phyloP scores from a whole-genome alignment of 1,140 invertebrate genomes.

The Pantala flavescens region DNA sequence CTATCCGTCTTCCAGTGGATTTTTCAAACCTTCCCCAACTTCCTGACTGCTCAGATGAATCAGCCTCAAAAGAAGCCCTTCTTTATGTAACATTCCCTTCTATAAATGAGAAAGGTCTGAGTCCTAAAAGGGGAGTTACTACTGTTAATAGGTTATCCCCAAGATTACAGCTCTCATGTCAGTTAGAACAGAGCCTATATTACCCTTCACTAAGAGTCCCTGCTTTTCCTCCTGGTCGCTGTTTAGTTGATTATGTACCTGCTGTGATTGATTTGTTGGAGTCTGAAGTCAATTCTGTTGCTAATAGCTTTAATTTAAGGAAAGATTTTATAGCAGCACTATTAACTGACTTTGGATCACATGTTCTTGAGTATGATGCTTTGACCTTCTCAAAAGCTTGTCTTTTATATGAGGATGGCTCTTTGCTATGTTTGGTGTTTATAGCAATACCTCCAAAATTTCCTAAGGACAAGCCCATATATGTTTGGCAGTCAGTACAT shows the following conservation, averaged over 20 bases:
- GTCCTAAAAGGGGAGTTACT: background rate
- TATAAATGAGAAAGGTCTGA: constrained; percentile 23
- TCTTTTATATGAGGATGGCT: constrained; percentile 28
- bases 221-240: constrained; percentile 27
- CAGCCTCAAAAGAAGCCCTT: constrained; percentile 27
- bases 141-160: constrained; percentile 23
- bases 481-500: constrained; percentile 28
- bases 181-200: constrained; percentile 28
- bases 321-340: constrained; percentile 28
- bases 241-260: constrained; percentile 44
- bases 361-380: constrained; percentile 32
- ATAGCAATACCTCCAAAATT: constrained; percentile 28
- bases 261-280: constrained; percentile 39
- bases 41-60: constrained; percentile 24
- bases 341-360: constrained; percentile 24
- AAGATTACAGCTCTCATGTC: constrained; percentile 32
- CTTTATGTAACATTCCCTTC: constrained; percentile 30
- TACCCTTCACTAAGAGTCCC: constrained; percentile 26
- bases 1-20: constrained; percentile 32
- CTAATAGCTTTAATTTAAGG: constrained; percentile 26
- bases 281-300: constrained; percentile 38
- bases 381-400: constrained; percentile 26
- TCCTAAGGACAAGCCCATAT: constrained; percentile 28
- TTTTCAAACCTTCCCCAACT: constrained; percentile 27
- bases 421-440: constrained; percentile 28